Evolutionary conservation across 1,140 invertebrate species (phyloP).

Genomic region (Araneus ventricosus): DNA sequence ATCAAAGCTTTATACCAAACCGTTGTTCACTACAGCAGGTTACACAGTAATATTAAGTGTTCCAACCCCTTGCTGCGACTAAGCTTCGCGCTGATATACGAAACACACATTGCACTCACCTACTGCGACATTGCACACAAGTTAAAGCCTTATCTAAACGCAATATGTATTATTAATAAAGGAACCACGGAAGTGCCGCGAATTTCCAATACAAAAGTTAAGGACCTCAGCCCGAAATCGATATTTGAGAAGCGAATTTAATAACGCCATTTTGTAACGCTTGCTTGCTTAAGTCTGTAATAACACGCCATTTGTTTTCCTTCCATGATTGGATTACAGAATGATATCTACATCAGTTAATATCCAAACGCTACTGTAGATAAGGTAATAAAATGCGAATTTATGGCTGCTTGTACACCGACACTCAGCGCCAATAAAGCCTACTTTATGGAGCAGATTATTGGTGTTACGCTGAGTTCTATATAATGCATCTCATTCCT

Average conservation of each 20-base stretch:
- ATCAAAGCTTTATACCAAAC: no score
- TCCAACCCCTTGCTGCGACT: no score
- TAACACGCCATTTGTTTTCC: conserved; percentile 41
- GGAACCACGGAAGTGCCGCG: no score
- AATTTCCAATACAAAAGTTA: not conserved
- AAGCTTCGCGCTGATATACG: no score
- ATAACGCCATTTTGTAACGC: not conserved
- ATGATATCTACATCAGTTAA: conserved; percentile 56
- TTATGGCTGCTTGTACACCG: conserved; percentile 14
- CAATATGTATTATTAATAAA: no score
- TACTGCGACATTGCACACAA: no score
- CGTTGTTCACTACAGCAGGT: no score
- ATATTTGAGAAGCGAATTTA: conserved; percentile 7
- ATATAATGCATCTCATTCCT: conserved; percentile 28
- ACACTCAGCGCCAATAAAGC: conserved; percentile 38
- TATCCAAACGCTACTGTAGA: conserved; percentile 35
- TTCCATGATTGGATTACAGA: conserved; percentile 11
- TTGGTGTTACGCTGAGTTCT: not conserved
- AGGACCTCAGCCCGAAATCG: not conserved
- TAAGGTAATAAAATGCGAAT: conserved; percentile 60
- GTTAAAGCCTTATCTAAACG: no score
- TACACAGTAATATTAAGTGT: no score
- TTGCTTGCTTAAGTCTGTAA: not conserved
- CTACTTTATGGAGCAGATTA: conserved; percentile 51
- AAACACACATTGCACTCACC: no score